These are phyloP conservation scores for Zhuqinia jingwanae DNA, from an alignment of 2,888 invertebrate species.

Conservation along the genomic window DNA sequence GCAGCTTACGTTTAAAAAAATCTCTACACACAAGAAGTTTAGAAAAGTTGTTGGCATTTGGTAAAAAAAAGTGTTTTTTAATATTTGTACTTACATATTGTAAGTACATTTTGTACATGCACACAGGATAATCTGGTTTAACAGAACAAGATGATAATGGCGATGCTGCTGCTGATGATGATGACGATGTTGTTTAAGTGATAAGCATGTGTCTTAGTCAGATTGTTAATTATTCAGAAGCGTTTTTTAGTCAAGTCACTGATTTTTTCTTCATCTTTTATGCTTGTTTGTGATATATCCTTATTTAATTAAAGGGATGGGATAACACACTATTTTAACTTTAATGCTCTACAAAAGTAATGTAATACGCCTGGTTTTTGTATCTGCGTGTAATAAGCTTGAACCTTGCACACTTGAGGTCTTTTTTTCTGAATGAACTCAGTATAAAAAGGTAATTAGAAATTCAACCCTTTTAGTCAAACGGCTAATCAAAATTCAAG, in stretches of 20 bases:
- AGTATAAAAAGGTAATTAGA: slow-evolving; percentile 54
- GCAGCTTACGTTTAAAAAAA: neutral
- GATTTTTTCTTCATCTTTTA: too few relatives aligned
- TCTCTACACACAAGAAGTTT: neutral
- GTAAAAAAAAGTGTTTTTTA: slow-evolving; percentile 8
- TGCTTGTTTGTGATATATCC: slow-evolving; percentile 13
- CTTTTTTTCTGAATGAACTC: neutral
- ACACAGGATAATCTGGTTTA: slow-evolving; percentile 10
- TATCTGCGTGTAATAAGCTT: neutral
- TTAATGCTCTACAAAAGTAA: too few relatives aligned
- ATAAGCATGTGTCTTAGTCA: slow-evolving; percentile 9
- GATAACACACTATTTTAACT: too few relatives aligned
- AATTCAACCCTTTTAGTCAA: slow-evolving; percentile 57
- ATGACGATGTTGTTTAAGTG: neutral
- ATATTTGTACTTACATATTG: slow-evolving; percentile 6
- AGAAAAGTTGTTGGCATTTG: neutral
- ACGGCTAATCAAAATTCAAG: slow-evolving; percentile 66
- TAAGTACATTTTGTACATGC: slow-evolving; percentile 2
- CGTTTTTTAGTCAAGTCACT: neutral
- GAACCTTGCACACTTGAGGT: neutral
- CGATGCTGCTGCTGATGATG: neutral
- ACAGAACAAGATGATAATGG: neutral
- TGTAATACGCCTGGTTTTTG: too few relatives aligned
- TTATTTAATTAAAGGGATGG: slow-evolving; percentile 11
- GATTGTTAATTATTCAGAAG: slow-evolving; percentile 5